Evolutionary conservation across 1,140 invertebrate species (phyloP), one percentile per base, ranked within the genome.

Genomic region (Carposina sasakii): DNA sequence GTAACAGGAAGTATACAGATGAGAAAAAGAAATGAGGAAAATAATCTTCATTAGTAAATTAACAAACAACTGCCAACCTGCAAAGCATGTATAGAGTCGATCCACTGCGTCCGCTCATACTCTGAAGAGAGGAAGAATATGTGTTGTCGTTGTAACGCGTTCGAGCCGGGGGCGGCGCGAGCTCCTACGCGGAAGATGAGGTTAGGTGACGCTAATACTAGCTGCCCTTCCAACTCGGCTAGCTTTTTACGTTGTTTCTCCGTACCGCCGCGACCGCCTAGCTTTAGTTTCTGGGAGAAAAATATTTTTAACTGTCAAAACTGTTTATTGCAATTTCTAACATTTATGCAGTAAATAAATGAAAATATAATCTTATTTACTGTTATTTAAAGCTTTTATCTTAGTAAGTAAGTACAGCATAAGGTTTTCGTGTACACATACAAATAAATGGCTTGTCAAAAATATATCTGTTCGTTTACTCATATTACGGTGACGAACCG

Each of bases 41-140:
- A n/a, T n/a, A n/a, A n/a, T n/a, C n/a, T n/a, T n/a, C n/a, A n/a
- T n/a, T n/a, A n/a, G n/a, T n/a, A n/a, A n/a, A n/a, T n/a, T n/a
- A n/a, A n/a, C n/a, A n/a, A n/a, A n/a, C 4, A n/a, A 43, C 10
- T 24, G 42, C 17, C 12, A 20, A 86, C 85, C 86, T 95, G 92
- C 45, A 96, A 81, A 12, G 92, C 92, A 53, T 92, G 89, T 50
- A 98, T 94, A 2, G 95, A 93, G 76, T 97, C 96, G 54, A 94
- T 91, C 96, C 96, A 98, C 71, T 97, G 95, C 34, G 93, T 93
- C 48, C 95, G 87, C 81, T 98, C 96, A 76, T 95, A 98, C 83
- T 98, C 95, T 0, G 95, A 97, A 47, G 94, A 96, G 53, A 98
- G 86, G 77, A 97, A 96, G 76, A 98, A 96, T 22, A 92, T 93